Conservation (phyloP, 1,140 invertebrate genomes). For the Tetranychus cinnabarinus region DNA sequence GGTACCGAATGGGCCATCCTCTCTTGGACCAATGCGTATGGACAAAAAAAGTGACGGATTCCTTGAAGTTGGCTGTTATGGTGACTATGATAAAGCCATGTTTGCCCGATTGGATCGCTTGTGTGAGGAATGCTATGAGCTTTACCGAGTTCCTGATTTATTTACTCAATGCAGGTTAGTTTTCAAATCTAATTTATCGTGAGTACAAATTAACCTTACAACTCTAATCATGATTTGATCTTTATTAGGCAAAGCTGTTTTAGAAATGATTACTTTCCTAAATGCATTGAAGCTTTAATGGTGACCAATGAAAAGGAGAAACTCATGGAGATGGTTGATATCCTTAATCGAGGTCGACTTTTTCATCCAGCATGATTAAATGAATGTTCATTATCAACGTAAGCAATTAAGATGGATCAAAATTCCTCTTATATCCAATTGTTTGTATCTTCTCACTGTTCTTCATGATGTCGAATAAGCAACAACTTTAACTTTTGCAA, state of each 20-base stretch:
- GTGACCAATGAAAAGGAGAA: constrained; percentile 51
- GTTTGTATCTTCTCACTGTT: no score
- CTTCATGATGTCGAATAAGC: no score
- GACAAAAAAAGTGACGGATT: constrained; percentile 23
- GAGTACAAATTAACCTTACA: neutral
- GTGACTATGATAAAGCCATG: constrained; percentile 37
- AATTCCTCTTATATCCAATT: no score
- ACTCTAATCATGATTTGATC: no score
- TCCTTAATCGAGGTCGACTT: constrained; percentile 9
- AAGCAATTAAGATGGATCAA: no score
- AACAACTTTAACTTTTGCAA: no score
- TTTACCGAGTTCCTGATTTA: constrained; percentile 62
- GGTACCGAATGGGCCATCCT: no score
- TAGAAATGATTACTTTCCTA: constrained; percentile 67
- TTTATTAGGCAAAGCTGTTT: constrained; percentile 24
- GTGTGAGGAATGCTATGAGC: constrained; percentile 76
- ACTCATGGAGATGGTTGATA: constrained; percentile 44
- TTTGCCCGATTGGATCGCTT: constrained; percentile 45
- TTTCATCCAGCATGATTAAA: no score
- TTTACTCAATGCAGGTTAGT: constrained; percentile 62
- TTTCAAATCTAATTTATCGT: neutral
- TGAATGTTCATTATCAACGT: no score
- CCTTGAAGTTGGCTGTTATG: constrained; percentile 68
- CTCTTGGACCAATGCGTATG: no score
- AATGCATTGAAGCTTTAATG: constrained; percentile 62